A percentile compares a stretch with the other conserved stretches of the same genome.
These are phyloP conservation scores for Bovichtus variegatus DNA, from an alignment of 2,797 vertebrate genomes.

Conservation along the genomic window DNA sequence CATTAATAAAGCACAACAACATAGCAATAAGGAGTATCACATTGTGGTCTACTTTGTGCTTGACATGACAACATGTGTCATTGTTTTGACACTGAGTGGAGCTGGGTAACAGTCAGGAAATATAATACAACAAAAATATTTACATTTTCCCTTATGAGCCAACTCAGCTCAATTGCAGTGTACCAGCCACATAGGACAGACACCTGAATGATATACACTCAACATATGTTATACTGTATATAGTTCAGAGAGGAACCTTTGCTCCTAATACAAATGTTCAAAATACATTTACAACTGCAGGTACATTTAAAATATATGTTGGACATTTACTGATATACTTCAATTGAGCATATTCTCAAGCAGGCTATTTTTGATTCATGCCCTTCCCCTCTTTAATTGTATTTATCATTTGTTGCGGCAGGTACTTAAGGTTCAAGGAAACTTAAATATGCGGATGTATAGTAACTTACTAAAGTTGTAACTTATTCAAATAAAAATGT, in stretches of 20 bases:
- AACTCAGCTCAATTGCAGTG: background rate
- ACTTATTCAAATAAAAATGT: background rate
- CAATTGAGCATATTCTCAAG: background rate
- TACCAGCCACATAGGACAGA: background rate
- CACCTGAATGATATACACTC: background rate
- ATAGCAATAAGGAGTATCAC: background rate
- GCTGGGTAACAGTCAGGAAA: background rate
- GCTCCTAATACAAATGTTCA: background rate
- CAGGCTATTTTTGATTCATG: background rate
- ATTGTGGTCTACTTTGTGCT: background rate
- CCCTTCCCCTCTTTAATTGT: background rate
- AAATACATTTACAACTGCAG: background rate
- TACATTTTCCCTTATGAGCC: background rate
- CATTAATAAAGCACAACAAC: background rate
- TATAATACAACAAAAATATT: background rate
- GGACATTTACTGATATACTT: background rate
- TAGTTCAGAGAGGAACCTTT: background rate
- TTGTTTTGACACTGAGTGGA: background rate
- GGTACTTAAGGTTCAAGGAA: background rate
- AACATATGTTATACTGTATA: background rate
- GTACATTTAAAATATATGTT: background rate
- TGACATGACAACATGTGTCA: background rate
- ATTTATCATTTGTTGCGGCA: background rate
- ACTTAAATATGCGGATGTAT: background rate
- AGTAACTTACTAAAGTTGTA: too few species aligned